Evolutionary conservation across 2,797 vertebrate species (phyloP).

Genomic region (Macropodus opercularis): DNA sequence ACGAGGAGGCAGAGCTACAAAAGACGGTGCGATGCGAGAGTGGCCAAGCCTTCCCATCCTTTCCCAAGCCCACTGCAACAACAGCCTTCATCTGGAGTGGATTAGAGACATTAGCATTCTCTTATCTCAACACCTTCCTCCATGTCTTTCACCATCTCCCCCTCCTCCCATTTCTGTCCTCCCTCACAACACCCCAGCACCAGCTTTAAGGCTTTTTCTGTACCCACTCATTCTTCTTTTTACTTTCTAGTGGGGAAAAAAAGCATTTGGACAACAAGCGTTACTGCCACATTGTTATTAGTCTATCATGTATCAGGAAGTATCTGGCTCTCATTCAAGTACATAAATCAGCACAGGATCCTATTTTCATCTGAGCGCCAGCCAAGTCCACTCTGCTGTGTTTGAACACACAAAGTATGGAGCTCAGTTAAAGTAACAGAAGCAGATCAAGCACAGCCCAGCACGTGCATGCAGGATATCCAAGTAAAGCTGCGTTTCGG

Average conservation of each 20-base stretch:
- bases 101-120: conserved; percentile 67
- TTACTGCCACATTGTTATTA: conserved; percentile 1
- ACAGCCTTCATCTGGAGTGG: conserved; percentile 60
- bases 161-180: conserved; percentile 19
- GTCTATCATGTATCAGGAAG: conserved; percentile 46
- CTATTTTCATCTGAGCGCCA: conserved; percentile 43
- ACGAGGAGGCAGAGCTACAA: conserved; percentile 7
- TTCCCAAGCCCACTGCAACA: conserved; percentile 10
- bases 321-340: conserved; percentile 35
- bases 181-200: conserved; percentile 11
- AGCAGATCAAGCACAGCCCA: conserved; percentile 44
- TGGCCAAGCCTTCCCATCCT: conserved; percentile 39
- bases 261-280: not conserved
- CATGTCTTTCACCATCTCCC: conserved; percentile 48
- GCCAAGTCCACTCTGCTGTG: conserved; percentile 49
- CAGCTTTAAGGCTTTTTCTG: conserved; percentile 18
- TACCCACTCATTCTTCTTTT: conserved; percentile 12
- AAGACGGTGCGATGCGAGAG: conserved; percentile 49
- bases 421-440: conserved; percentile 22
- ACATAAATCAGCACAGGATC: conserved; percentile 43
- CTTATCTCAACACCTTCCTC: conserved; percentile 63
- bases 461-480: not conserved
- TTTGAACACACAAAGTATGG: conserved; percentile 47
- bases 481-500: conserved; percentile 13
- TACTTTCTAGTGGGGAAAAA: too few species aligned